These are phyloP conservation scores for Asobara japonica DNA, from an alignment of 1,140 invertebrate species.

Conservation along the genomic window DNA sequence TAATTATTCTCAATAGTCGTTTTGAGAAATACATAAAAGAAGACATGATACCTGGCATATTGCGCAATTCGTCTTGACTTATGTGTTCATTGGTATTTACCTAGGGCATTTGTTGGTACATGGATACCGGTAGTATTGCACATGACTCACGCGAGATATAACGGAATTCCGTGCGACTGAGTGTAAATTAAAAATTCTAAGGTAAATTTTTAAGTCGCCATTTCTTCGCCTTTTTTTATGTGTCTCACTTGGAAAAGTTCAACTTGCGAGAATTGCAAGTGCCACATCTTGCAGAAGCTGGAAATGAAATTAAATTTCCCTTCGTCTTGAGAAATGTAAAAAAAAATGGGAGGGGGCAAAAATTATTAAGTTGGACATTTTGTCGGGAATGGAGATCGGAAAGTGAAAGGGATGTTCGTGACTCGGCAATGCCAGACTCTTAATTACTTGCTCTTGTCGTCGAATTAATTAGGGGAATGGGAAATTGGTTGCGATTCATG, in stretches of 20 bases:
- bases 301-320: conserved; percentile 6
- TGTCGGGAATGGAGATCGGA: conserved; percentile 11
- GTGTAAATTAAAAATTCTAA: background rate
- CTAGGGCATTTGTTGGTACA: background rate
- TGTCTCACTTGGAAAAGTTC: background rate
- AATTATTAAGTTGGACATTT: conserved; percentile 15
- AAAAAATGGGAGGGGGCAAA: background rate
- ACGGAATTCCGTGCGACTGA: conserved; percentile 5
- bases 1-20: too few relatives aligned
- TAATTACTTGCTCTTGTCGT: conserved; percentile 6
- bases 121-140: background rate
- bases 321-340: background rate
- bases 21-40: too few relatives aligned
- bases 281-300: background rate
- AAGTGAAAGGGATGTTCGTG: background rate
- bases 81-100: background rate
- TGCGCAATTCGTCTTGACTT: background rate
- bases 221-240: background rate
- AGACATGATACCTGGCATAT: too few relatives aligned
- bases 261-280: background rate
- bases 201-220: background rate
- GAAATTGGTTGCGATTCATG: background rate
- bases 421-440: background rate
- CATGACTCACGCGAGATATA: background rate
- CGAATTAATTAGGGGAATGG: background rate